phyloP scores from a whole-genome alignment of 2,113 vertebrate species.

The Heterotis niloticus region DNA sequence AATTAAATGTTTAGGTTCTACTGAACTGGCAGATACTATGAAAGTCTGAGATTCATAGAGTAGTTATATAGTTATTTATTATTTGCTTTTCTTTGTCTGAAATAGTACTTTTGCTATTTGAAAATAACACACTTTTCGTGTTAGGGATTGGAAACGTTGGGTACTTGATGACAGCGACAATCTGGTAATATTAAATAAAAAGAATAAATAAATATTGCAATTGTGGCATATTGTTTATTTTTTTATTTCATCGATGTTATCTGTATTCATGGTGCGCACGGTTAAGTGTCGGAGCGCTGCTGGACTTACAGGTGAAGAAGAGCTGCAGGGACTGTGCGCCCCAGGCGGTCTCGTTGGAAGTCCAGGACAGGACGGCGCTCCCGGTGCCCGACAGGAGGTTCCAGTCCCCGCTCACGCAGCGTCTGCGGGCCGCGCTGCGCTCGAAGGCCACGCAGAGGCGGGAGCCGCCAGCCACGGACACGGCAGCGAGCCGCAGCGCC shows the following conservation, averaged over 20 bases:
- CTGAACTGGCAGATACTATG: not conserved
- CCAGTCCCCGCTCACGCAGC: not conserved
- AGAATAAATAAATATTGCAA: too few relatives aligned
- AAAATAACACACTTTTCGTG: too few relatives aligned
- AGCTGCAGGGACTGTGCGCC: constrained; percentile 15
- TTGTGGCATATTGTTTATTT: too few relatives aligned
- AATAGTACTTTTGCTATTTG: not conserved
- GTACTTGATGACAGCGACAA: too few relatives aligned
- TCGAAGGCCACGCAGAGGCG: constrained; percentile 38
- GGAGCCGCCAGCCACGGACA: constrained; percentile 30
- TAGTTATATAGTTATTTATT: not conserved
- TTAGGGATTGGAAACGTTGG: too few relatives aligned
- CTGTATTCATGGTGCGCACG: too few relatives aligned
- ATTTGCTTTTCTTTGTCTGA: too few relatives aligned
- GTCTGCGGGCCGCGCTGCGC: not conserved
- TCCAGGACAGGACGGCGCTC: constrained; percentile 33
- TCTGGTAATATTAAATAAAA: too few relatives aligned
- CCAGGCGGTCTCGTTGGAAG: not conserved
- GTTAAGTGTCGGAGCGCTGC: not conserved
- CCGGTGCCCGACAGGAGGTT: constrained; percentile 26
- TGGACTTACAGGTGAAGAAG: constrained; percentile 27
- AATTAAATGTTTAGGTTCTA: too few relatives aligned
- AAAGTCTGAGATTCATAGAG: too few relatives aligned
- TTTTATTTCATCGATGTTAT: too few relatives aligned
- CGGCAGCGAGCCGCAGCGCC: constrained; percentile 33